phyloP scores from a whole-genome alignment of 2,113 vertebrate genomes.

The Sinosuthora webbiana region DNA sequence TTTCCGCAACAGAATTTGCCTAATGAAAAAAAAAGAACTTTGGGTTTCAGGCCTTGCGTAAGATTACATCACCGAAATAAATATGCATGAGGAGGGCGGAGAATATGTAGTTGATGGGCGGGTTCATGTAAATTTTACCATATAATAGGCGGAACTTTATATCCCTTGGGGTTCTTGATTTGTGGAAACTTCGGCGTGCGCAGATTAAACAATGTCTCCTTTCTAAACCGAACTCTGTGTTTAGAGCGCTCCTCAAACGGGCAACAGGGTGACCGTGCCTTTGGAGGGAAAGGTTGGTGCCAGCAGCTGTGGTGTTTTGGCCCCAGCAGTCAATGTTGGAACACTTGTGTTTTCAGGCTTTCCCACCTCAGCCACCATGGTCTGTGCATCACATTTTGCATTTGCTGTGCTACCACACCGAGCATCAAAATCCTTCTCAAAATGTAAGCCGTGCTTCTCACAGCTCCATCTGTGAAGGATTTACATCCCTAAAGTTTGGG shows the following conservation, averaged over 20 bases:
- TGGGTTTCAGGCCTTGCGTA: background rate
- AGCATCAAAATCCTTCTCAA: background rate
- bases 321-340: background rate
- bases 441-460: background rate
- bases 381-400: background rate
- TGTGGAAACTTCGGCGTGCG: accelerated
- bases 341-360: background rate
- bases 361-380: background rate
- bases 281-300: background rate
- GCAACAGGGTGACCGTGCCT: background rate
- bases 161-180: background rate
- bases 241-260: background rate
- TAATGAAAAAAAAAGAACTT: background rate
- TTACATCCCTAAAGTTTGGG: background rate
- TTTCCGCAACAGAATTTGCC: background rate
- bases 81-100: background rate
- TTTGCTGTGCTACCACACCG: accelerated
- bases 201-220: background rate
- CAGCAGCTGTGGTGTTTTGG: background rate
- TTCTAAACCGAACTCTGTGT: background rate
- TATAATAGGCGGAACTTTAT: background rate
- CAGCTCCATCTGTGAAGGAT: background rate
- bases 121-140: background rate
- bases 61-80: background rate
- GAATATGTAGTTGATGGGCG: background rate